phyloP scores from a whole-genome alignment of 2,113 vertebrate genomes.

The Thalassarche chlororhynchos region DNA sequence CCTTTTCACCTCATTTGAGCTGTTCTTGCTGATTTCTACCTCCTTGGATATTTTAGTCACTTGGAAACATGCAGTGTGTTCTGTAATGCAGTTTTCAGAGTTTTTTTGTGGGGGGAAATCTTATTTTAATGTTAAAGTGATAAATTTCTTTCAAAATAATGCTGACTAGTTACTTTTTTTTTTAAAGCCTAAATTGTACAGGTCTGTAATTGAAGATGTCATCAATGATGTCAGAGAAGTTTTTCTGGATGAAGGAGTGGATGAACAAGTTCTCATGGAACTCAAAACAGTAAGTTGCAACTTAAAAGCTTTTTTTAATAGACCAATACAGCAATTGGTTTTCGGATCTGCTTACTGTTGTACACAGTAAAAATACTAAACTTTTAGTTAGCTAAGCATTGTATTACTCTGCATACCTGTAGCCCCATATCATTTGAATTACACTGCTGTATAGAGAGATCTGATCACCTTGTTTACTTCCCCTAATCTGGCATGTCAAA shows the following conservation, averaged over 20 bases:
- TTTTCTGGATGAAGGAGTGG: constrained; percentile 97
- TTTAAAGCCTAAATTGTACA: constrained; percentile 93
- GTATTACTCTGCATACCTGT: not conserved
- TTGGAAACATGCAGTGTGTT: not conserved
- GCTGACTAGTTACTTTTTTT: not conserved
- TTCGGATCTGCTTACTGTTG: not conserved
- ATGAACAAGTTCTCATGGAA: constrained; percentile 96
- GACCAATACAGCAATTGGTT: not conserved
- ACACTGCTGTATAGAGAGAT: not conserved
- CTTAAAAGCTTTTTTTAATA: not conserved
- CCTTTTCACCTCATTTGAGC: not conserved
- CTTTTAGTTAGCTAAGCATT: not conserved
- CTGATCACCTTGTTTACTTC: not conserved
- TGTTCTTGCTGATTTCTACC: not conserved
- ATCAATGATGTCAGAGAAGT: constrained; percentile 97
- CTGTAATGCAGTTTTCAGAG: not conserved
- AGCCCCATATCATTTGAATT: not conserved
- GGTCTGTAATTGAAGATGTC: constrained; percentile 97
- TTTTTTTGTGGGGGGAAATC: not conserved
- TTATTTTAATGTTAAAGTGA: not conserved
- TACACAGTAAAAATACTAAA: not conserved
- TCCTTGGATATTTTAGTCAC: not conserved
- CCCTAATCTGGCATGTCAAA: not conserved
- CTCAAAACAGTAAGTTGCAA: constrained; percentile 91
- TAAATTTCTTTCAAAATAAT: not conserved